Evolutionary conservation across 2,888 invertebrate species (phyloP).

Genomic region (Scaeva pyrastri): DNA sequence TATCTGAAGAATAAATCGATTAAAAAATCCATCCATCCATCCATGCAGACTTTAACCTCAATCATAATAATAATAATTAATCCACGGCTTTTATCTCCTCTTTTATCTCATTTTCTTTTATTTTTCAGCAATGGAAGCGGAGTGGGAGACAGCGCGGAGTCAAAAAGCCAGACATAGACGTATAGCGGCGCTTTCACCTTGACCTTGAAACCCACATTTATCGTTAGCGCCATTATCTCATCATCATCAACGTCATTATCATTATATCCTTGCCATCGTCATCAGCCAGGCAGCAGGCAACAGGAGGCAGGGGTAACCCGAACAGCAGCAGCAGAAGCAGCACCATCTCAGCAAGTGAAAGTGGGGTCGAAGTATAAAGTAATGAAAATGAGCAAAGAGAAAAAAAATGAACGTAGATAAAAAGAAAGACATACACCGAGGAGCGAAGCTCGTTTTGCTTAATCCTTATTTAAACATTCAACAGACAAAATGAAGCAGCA

Average conservation of each 20-base stretch:
- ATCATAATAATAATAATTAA: constrained; percentile 58
- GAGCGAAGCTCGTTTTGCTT: constrained; percentile 70
- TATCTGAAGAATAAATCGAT: constrained; percentile 23
- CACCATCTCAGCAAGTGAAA: constrained; percentile 67
- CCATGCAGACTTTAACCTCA: constrained; percentile 62
- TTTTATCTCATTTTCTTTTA: constrained; percentile 25
- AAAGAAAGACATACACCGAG: constrained; percentile 37
- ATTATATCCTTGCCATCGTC: constrained; percentile 73
- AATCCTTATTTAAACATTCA: constrained; percentile 76
- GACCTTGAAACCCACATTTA: constrained; percentile 75
- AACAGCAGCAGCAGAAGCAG: not conserved
- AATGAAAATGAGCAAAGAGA: constrained; percentile 73
- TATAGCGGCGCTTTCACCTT: constrained; percentile 67
- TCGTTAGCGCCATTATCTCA: constrained; percentile 75
- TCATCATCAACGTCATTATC: constrained; percentile 76
- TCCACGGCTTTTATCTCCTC: constrained; percentile 35
- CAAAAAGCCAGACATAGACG: constrained; percentile 39
- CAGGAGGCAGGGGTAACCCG: constrained; percentile 9
- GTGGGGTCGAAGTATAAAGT: constrained; percentile 73
- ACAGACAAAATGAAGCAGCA: constrained; percentile 74
- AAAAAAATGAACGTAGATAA: constrained; percentile 23
- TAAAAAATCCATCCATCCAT: constrained; percentile 24
- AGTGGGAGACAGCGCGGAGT: not conserved
- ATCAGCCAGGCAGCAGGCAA: constrained; percentile 18
- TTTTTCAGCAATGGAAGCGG: not conserved